phyloP scores from a whole-genome alignment of 2,113 vertebrate species.

The Gallinago paraguaiae region DNA sequence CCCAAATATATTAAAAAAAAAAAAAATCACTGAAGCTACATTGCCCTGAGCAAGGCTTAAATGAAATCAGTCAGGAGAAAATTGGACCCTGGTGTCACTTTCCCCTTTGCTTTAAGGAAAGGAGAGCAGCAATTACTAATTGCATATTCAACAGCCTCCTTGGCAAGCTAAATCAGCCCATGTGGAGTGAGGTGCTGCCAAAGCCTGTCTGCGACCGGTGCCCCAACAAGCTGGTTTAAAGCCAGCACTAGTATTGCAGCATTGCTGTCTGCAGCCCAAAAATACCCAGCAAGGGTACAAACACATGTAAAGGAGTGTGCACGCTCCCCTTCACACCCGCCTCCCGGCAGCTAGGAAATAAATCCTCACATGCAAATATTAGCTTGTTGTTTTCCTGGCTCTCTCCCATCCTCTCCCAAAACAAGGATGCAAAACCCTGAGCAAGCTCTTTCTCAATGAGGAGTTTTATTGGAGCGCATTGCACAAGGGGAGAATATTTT shows the following conservation, averaged over 20 bases:
- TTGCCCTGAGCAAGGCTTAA: constrained; percentile 22
- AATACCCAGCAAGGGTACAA: constrained; percentile 28
- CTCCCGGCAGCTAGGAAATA: constrained; percentile 29
- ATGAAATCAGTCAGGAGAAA: constrained; percentile 58
- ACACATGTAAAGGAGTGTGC: background rate
- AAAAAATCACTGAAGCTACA: background rate
- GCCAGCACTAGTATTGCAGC: background rate
- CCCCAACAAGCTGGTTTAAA: constrained; percentile 34
- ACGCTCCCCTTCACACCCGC: constrained; percentile 36
- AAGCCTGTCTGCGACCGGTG: constrained; percentile 37
- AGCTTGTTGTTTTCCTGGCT: constrained; percentile 3
- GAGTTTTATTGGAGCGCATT: background rate
- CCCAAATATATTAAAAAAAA: background rate
- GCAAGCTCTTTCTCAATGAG: background rate
- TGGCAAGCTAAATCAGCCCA: constrained; percentile 17
- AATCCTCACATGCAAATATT: constrained; percentile 16
- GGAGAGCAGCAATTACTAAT: constrained; percentile 46
- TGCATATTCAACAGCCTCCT: constrained; percentile 63
- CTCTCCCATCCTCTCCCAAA: background rate
- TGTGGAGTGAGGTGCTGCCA: background rate
- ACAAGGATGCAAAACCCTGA: background rate
- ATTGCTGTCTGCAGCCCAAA: constrained; percentile 32
- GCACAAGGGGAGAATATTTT: background rate
- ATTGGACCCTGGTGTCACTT: constrained; percentile 29
- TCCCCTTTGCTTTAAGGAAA: constrained; percentile 50